These are phyloP conservation scores for Pampusana beccarii DNA, from an alignment of 2,113 vertebrate species.

Conservation along the genomic window DNA sequence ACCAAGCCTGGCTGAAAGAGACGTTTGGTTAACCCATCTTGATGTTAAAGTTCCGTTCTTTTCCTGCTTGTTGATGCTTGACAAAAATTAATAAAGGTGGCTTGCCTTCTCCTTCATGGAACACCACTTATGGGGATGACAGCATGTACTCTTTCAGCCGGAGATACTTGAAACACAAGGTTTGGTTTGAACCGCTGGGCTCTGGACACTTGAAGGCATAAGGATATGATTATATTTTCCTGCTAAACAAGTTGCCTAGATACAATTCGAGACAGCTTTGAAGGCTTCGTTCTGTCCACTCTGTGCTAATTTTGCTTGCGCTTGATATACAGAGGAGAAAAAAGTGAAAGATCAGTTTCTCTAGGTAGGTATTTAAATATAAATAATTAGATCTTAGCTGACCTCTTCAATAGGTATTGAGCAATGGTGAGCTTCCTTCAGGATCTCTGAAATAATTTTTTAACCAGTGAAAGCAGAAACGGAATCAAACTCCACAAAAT, in stretches of 20 bases:
- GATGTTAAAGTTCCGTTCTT: background rate
- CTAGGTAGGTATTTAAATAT: background rate
- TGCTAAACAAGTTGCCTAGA: background rate
- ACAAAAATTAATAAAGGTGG: background rate
- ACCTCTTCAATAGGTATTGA: background rate
- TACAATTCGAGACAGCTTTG: background rate
- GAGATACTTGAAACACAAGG: background rate
- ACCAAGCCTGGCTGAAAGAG: background rate
- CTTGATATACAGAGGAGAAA: background rate
- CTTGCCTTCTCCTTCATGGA: background rate
- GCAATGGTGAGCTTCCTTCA: background rate
- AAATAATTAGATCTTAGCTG: background rate
- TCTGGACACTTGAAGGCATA: background rate
- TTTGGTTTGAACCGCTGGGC: background rate
- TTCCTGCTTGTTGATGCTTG: background rate
- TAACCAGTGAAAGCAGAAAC: background rate
- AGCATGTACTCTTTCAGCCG: accelerated
- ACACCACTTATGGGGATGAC: background rate
- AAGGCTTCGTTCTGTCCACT: background rate
- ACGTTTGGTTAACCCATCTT: background rate
- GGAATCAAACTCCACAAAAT: background rate
- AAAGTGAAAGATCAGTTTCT: background rate
- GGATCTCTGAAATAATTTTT: background rate
- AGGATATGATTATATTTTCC: background rate
- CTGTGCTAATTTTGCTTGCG: background rate